Evolutionary conservation across 2,888 invertebrate species (phyloP).

Genomic region (Bombyx huttoni): DNA sequence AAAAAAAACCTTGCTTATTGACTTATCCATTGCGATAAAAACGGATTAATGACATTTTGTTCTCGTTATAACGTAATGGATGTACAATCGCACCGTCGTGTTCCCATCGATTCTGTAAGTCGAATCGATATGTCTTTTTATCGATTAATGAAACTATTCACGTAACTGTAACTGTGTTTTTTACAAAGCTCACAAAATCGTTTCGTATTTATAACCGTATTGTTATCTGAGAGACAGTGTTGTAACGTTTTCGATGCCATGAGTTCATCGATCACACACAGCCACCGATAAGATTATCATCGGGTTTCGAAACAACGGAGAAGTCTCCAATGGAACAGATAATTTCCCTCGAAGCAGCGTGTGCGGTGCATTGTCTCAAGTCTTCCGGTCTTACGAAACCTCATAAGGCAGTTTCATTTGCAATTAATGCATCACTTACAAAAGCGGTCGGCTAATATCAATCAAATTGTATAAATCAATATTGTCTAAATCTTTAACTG

Average conservation of each 20-base stretch:
- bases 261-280: neutral
- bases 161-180: neutral
- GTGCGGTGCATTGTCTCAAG: no score
- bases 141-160: neutral
- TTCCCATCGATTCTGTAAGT: neutral
- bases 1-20: constrained; percentile 6
- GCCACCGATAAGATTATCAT: constrained; percentile 1
- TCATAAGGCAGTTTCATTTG: no score
- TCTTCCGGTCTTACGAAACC: neutral
- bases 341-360: neutral
- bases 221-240: neutral
- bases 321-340: neutral
- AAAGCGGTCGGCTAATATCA: no score
- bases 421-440: no score
- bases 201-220: neutral
- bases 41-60: constrained; percentile 6
- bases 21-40: constrained; percentile 18
- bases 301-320: neutral
- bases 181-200: neutral
- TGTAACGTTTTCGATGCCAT: neutral
- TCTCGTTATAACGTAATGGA: neutral
- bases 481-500: no score
- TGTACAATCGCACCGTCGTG: neutral
- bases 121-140: neutral
- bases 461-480: no score